Percentiles rank a stretch among this genome's conserved stretches.
Evolutionary conservation across 1,140 invertebrate genomes (phyloP).

Genomic region (Diorhabda carinulata): DNA sequence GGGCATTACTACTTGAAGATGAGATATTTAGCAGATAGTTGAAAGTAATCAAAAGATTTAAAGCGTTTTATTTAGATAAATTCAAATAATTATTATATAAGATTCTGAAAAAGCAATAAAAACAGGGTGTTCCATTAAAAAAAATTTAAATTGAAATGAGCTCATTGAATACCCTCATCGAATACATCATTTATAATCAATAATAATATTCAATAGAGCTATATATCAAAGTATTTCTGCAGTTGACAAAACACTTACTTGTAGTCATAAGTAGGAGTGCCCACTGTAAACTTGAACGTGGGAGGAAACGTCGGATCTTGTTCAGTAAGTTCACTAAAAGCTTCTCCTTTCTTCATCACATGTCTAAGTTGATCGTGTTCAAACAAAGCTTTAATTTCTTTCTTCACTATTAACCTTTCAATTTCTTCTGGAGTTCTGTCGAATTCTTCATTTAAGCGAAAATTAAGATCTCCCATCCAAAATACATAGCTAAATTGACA

Average conservation of each 20-base stretch:
- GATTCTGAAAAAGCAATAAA: no score
- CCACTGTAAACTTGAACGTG: conserved; percentile 80
- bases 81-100: no score
- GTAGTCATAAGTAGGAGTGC: conserved; percentile 70
- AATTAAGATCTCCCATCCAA: conserved; percentile 94
- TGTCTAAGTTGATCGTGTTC: conserved; percentile 68
- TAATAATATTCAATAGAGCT: background rate
- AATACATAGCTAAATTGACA: conserved; percentile 75
- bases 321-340: conserved; percentile 78
- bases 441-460: conserved; percentile 68
- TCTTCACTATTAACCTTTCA: conserved; percentile 58
- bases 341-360: conserved; percentile 66
- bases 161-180: conserved; percentile 3
- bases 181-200: no score
- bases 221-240: background rate
- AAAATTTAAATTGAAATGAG: conserved; percentile 4
- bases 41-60: no score
- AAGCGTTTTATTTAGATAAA: no score
- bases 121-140: no score
- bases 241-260: conserved; percentile 55
- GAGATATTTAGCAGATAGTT: no score
- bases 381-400: conserved; percentile 61
- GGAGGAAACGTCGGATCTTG: conserved; percentile 74
- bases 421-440: conserved; percentile 63
- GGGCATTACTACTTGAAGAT: no score